Base-by-base conservation (phyloP, 2,113 vertebrate genomes). In the Motacilla alba region DNA sequence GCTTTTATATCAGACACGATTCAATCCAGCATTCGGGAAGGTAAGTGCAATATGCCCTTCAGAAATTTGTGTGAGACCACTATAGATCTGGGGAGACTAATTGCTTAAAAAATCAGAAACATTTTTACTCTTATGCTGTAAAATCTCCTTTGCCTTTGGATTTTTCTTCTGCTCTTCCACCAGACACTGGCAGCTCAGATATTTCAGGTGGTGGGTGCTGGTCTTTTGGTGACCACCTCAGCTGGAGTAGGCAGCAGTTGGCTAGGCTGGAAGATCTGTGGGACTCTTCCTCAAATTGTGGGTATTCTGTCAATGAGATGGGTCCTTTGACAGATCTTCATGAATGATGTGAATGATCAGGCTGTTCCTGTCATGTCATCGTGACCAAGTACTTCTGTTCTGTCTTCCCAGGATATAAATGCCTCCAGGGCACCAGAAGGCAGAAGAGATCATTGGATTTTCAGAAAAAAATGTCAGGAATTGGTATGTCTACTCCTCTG, bases 371-470 rank as follows among this genome's bases (percentile, higher is more conserved):
- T 60, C 31, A 6, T 16, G 23, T 17, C 31, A 30, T 50, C 1
- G 0, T 84, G 22, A 76, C 13, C 28, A 83, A 93, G 6, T 4
- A 78, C 41, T 89, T 66, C n/a, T 89, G 24, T 62, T 78, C 67
- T 87, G 20, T 44, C 49, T 87, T 73, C 31, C 27, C 75, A 98
- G 97, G 44, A 2, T 97, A 97, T 60, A 95, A 80, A 37, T 98
- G 98, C 46, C 35, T 14, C 10, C 77, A 66, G 3, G 41, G 28
- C 52, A 26, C 7, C 28, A 55, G 33, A 49, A 95, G 92, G 35
- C 90, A 90, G 21, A 97, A 94, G 84, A 96, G 97, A 77, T 93
- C 95, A 49, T 56, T 97, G 53, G 74, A 97, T 87, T 90, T 94
- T 78, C 85, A 79, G 22, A 89, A 84, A 35, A 43, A 70, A 82